Base-by-base conservation (phyloP, 2,797 vertebrate species). In the Sebastes paucispinis region DNA sequence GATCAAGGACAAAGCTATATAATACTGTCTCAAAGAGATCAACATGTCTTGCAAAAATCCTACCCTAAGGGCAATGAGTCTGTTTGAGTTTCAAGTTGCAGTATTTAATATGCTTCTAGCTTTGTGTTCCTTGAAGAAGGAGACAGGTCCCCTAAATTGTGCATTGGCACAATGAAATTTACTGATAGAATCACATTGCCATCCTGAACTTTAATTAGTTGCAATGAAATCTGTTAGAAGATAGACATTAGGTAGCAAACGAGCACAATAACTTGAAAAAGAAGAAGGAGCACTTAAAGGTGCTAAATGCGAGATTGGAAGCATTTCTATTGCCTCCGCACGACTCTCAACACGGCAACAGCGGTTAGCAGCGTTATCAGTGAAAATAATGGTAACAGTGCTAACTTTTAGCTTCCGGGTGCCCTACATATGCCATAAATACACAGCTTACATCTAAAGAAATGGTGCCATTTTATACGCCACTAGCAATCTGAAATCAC, bases 401-500 rank as follows among this genome's bases (percentile, higher is more conserved):
- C 47, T 50, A 20, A 50, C 47, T 36, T 68, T 39, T 10, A 43
- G 7, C 13, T 66, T 70, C 9, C 22, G 8, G 9, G 9, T 39
- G 47, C 11, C 2, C 8, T 24, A 36, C 29, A 36, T 36, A 8
- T 18, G 14, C 14, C 11, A 70, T 20, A 77, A 71, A 47, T 18
- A 73, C 1, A 18, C 4, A 34, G 5, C 34, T 2, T 0, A 20
- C 1, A 0, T 2, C 14, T 52, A 52, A 83, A 59, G 7, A 71
- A 80, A 71, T 14, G 43, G 20, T 34, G 24, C 8, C 18, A 76
- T 57, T 69, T 20, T 34, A 34, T 69, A 27, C 11, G 52, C 59
- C 1, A 5, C 71, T 25, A 31, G 31, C 43, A 72, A 62, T 66
- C 43, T 68, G 16, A 85, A 86, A 86, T 85, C 29, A 60, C 8